Conservation (phyloP, 2,797 vertebrate species). For the Aplochiton taeniatus region DNA sequence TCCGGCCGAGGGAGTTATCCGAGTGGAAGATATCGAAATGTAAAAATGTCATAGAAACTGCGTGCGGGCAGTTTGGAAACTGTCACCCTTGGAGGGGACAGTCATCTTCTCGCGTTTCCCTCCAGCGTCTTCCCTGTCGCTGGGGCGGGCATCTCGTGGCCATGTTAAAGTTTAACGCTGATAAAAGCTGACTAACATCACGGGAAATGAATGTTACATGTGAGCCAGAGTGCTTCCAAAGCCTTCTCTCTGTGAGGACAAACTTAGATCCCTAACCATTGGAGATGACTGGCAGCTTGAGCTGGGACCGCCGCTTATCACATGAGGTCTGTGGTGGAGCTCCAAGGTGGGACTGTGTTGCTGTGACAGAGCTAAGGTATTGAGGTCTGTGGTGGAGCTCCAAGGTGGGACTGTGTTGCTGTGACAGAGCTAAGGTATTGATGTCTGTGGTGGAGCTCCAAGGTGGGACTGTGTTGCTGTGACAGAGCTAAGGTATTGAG, state of each 20-base stretch:
- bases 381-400: neutral
- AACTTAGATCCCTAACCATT: constrained; percentile 48
- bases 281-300: neutral
- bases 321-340: neutral
- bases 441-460: neutral
- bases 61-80: constrained; percentile 17
- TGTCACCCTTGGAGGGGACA: constrained; percentile 26
- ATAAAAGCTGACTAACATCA: constrained; percentile 75
- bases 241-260: constrained; percentile 34
- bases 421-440: neutral
- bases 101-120: constrained; percentile 53
- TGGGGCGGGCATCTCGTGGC: constrained; percentile 41
- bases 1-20: constrained; percentile 48
- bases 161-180: constrained; percentile 66
- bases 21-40: constrained; percentile 61
- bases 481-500: neutral
- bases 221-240: constrained; percentile 52
- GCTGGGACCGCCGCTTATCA: too few species aligned
- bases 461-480: neutral
- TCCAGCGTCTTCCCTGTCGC: constrained; percentile 56
- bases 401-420: neutral
- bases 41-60: constrained; percentile 44
- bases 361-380: neutral
- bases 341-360: neutral
- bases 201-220: constrained; percentile 75